Evolutionary conservation across 2,797 vertebrate species (phyloP).

Genomic region (Eutrigla gurnardus): DNA sequence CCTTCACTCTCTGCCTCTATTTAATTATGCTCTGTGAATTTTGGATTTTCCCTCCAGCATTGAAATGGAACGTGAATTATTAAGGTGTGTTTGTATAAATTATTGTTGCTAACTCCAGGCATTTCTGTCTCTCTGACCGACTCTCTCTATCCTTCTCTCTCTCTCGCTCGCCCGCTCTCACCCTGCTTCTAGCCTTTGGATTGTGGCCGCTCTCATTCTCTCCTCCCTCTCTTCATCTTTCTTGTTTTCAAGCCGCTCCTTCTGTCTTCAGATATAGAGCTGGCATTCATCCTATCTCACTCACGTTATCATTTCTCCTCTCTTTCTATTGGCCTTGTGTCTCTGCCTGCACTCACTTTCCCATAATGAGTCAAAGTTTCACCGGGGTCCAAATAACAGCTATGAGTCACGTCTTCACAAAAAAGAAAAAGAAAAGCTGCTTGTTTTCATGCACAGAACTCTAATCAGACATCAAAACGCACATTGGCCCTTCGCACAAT

Average conservation of each 20-base stretch:
- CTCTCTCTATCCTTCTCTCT: conserved; percentile 46
- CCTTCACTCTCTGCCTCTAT: conserved; percentile 85
- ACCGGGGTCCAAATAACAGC: conserved; percentile 31
- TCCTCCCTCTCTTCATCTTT: conserved; percentile 70
- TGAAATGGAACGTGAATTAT: conserved; percentile 91
- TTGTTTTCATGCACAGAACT: conserved; percentile 15
- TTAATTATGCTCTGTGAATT: conserved; percentile 93
- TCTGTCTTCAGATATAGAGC: conserved; percentile 66
- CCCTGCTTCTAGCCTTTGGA: conserved; percentile 68
- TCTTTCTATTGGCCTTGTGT: neutral
- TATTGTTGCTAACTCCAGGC: conserved; percentile 91
- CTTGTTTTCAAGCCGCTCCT: conserved; percentile 62
- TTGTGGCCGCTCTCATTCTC: conserved; percentile 70
- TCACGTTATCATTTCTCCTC: conserved; percentile 41
- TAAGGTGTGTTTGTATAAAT: conserved; percentile 93
- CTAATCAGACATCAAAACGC: conserved; percentile 8
- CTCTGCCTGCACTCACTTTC: conserved; percentile 36
- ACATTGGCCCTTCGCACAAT: conserved; percentile 6
- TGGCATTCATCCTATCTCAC: conserved; percentile 59
- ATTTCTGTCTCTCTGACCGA: conserved; percentile 77
- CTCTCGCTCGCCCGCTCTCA: conserved; percentile 62
- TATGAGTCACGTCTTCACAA: conserved; percentile 12
- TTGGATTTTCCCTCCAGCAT: conserved; percentile 89
- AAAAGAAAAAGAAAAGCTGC: conserved; percentile 1
- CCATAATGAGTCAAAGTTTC: conserved; percentile 45